Evolutionary conservation across 2,888 invertebrate species (phyloP).

Genomic region (Ligdia adustata): DNA sequence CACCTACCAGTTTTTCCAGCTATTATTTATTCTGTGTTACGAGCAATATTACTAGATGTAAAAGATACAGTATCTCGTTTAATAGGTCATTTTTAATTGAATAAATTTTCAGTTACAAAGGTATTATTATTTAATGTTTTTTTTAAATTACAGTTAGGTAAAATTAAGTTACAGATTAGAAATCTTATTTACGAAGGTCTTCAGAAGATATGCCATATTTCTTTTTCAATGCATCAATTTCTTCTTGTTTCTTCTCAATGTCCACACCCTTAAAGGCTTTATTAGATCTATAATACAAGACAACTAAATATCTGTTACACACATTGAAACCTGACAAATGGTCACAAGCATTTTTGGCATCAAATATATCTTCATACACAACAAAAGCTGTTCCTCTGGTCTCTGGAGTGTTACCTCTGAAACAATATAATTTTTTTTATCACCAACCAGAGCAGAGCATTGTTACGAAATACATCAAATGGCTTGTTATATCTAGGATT

Average conservation of each 20-base stretch:
- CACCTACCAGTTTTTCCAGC: no score
- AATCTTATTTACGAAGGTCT: constrained; percentile 70
- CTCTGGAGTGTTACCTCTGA: constrained; percentile 97
- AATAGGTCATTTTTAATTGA: no score
- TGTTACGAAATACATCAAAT: no score
- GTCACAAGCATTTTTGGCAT: constrained; percentile 99
- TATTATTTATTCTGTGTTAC: no score
- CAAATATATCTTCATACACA: constrained; percentile 99
- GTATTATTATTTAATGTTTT: no score
- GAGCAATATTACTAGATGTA: no score
- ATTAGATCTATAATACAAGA: constrained; percentile 98
- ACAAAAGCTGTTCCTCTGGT: constrained; percentile 99
- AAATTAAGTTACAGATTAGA: no score
- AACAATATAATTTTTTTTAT: constrained; percentile 45
- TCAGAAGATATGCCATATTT: constrained; percentile 93
- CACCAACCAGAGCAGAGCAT: no score
- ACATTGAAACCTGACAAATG: constrained; percentile 99
- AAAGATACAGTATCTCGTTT: no score
- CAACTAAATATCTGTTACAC: constrained; percentile 99
- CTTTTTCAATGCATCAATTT: constrained; percentile 96
- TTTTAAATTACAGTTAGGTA: no score
- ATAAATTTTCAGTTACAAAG: no score
- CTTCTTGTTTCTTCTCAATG: constrained; percentile 97
- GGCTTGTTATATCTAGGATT: no score
- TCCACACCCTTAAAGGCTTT: constrained; percentile 98